Conservation (phyloP, 2,113 vertebrate species). For the Psilopogon haemacephalus region DNA sequence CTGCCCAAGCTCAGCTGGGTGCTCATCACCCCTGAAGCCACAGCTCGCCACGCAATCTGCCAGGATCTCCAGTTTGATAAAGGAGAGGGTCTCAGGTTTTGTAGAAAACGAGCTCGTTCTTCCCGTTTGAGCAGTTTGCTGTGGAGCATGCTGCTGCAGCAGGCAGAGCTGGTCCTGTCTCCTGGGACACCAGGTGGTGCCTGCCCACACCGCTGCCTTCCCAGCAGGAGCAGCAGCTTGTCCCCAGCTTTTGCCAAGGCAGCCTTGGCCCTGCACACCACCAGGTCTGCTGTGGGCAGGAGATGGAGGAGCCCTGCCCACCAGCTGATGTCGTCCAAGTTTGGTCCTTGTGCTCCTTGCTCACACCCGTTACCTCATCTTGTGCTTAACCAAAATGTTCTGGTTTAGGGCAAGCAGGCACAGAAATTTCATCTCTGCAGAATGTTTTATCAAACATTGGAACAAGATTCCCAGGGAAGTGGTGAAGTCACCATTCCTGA, state of each 20-base stretch:
- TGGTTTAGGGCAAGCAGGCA: neutral
- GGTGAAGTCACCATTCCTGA: too few relatives aligned
- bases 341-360: neutral
- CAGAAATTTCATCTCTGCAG: neutral
- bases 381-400: neutral
- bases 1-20: neutral
- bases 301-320: neutral
- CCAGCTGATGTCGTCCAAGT: accelerated
- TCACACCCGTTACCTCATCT: neutral
- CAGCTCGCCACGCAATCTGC: too few relatives aligned
- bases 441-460: neutral
- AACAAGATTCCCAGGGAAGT: too few relatives aligned
- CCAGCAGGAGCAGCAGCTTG: accelerated
- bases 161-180: neutral
- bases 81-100: too few relatives aligned
- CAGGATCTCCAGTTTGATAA: accelerated
- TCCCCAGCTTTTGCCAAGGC: accelerated
- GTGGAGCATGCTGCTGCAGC: neutral
- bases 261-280: accelerated
- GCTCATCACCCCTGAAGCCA: accelerated
- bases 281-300: too few relatives aligned
- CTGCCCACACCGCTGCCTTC: neutral
- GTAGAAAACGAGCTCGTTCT: neutral
- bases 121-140: neutral
- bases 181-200: neutral